These are phyloP conservation scores for Lophura nycthemera DNA, from an alignment of 2,113 vertebrate species.

Conservation along the genomic window DNA sequence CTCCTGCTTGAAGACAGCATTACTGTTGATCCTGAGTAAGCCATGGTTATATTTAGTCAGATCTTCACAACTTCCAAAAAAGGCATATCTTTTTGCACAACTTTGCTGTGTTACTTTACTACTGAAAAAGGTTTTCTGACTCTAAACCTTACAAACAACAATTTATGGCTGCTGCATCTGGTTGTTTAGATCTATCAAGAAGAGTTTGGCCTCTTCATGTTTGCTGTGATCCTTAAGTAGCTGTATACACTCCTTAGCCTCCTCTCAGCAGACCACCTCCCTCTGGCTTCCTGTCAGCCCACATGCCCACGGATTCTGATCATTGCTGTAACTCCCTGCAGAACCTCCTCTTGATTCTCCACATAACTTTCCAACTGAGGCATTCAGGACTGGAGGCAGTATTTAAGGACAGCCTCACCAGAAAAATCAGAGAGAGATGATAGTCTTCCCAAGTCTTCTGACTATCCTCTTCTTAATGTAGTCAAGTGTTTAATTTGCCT, in stretches of 20 bases:
- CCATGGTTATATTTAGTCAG: background rate
- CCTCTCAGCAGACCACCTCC: background rate
- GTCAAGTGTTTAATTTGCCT: background rate
- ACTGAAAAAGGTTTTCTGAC: background rate
- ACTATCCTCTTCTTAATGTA: background rate
- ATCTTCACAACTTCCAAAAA: background rate
- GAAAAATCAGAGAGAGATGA: background rate
- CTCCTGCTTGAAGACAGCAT: background rate
- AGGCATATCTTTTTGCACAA: background rate
- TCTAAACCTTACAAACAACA: background rate
- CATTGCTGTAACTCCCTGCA: background rate
- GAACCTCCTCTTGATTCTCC: background rate
- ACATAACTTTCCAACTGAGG: background rate
- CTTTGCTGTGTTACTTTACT: background rate
- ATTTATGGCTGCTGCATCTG: background rate
- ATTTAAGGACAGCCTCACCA: background rate
- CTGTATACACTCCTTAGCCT: background rate
- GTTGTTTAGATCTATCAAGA: background rate
- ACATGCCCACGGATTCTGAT: background rate
- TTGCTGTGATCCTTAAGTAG: rapidly evolving
- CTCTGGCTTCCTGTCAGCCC: background rate
- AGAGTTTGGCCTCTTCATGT: background rate
- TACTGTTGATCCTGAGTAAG: background rate
- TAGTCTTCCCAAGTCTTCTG: background rate
- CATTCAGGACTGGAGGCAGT: background rate